Conservation (phyloP, 2,113 vertebrate genomes). For the Onychostruthus taczanowskii region DNA sequence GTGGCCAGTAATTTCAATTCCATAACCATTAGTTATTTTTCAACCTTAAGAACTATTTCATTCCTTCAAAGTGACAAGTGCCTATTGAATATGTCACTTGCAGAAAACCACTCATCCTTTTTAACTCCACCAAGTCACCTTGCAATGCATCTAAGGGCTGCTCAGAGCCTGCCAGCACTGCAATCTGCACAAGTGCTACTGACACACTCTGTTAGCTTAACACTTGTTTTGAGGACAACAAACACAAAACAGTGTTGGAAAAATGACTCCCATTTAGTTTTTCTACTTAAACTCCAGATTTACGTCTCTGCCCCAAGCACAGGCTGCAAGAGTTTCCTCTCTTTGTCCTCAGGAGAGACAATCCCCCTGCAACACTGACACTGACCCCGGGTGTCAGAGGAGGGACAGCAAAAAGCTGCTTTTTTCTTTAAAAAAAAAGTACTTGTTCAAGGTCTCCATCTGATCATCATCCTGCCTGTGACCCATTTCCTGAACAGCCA, state of each 20-base stretch:
- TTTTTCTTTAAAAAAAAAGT: neutral
- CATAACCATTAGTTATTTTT: neutral
- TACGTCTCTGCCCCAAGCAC: neutral
- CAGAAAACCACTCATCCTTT: neutral
- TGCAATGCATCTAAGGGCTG: neutral
- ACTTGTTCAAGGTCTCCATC: constrained; percentile 30
- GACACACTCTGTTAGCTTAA: neutral
- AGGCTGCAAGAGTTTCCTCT: constrained; percentile 15
- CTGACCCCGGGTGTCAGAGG: neutral
- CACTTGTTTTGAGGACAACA: neutral
- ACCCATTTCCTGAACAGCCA: constrained; percentile 46
- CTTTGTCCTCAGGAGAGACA: neutral
- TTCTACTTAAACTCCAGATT: neutral
- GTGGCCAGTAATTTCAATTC: neutral
- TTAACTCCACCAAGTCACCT: neutral
- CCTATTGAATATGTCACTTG: neutral
- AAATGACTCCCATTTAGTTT: neutral
- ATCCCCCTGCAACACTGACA: neutral
- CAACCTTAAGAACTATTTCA: neutral
- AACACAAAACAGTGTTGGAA: neutral
- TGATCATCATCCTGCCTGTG: constrained; percentile 38
- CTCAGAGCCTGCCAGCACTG: neutral
- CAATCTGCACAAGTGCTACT: neutral
- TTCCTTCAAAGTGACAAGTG: neutral
- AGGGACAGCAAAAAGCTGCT: neutral